Base-by-base conservation (phyloP, 2,113 vertebrate species). In the Hydrochoerus hydrochaeris region DNA sequence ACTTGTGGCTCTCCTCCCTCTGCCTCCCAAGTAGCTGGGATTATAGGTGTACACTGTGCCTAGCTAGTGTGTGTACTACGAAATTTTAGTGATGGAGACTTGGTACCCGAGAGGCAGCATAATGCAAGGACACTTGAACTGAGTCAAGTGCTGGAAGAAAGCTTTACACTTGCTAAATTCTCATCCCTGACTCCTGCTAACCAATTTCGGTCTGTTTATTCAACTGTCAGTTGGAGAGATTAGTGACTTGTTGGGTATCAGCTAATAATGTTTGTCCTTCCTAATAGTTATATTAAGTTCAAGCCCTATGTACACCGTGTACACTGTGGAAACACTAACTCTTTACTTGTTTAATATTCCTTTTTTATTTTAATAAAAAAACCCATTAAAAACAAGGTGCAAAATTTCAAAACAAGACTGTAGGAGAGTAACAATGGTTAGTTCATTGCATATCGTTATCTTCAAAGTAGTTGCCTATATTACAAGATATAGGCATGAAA, bases 211-310 rank as follows among this genome's bases (percentile, higher is more conserved):
- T 9, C 8, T 54, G 24, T 32, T 94, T 28, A 35, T 32, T 63
- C 80, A 52, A 9, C 62, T 65, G 22, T 60, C 13, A 19, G 6
- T 2, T 2, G 35, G 57, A 60, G 83, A 88, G 84, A 78, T 49
- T 17, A 20, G 4, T 73, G 78, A 60, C n/a, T 54, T 0, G 0
- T 4, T 19, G 3, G 63, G 44, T 0, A 0, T 17, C 58, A 49
- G 60, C 4, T 19, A 87, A n/a, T 35, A 67, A 38, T 62, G 69
- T 35, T 32, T 65, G 38, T 71, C 58, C 77, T 52, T 93, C 46
- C 83, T 20, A 24, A 14, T 62, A 49, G 54, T 90, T 90, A 38
- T 3, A 82, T 24, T 13, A 88, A 91, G 16, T 30, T n/a, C 32
- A 49, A 67, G 58, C 20, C 49, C 30, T 94, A n/a, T n/a, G 62